Evolutionary conservation across 1,140 invertebrate genomes (phyloP).

Genomic region (Myzus persicae): DNA sequence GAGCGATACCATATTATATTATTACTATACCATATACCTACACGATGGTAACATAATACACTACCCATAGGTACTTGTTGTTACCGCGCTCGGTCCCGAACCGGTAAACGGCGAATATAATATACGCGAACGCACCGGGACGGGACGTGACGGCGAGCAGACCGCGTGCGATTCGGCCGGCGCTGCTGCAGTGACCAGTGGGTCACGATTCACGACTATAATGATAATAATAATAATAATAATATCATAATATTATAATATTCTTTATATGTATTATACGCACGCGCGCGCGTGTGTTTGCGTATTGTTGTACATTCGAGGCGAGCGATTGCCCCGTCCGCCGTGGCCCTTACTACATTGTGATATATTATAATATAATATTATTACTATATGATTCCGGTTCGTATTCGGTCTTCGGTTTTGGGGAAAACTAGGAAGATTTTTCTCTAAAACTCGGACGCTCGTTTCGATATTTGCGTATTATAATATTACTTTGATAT

Average conservation of each 20-base stretch:
- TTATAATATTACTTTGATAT: no score
- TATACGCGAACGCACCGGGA: neutral
- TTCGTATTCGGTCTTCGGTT: no score
- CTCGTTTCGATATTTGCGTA: no score
- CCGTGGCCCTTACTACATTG: no score
- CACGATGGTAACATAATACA: no score
- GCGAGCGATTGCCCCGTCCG: neutral
- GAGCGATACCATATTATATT: neutral
- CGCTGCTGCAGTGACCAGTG: neutral
- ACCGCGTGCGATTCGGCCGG: neutral
- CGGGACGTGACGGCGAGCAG: no score
- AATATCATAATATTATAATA: neutral
- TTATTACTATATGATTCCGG: no score
- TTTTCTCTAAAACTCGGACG: no score
- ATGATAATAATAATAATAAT: neutral
- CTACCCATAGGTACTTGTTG: no score
- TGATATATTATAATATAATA: no score
- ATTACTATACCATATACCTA: neutral
- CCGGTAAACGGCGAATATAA: neutral
- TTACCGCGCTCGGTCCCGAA: neutral
- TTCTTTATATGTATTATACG: neutral
- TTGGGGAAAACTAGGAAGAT: no score
- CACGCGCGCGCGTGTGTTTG: neutral
- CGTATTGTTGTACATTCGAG: neutral
- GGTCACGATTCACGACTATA: slow-evolving; percentile 30